A percentile compares a stretch with the other conserved stretches of the same genome.
These are phyloP conservation scores for Tenthredo amoena DNA, from an alignment of 2,888 invertebrate species.

Conservation along the genomic window DNA sequence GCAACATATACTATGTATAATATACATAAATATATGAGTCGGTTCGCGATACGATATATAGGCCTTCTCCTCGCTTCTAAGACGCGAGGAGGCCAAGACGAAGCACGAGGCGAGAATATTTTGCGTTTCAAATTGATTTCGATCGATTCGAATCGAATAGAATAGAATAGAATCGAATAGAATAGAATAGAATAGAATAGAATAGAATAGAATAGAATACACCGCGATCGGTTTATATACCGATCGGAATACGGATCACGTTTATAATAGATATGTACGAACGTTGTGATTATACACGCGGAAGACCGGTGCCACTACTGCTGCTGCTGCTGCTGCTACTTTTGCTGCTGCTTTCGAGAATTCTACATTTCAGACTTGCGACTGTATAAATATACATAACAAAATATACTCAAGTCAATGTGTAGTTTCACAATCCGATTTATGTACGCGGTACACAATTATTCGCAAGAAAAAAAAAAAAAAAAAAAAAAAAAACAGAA, in stretches of 20 bases:
- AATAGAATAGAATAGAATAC: background rate
- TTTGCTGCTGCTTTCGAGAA: background rate
- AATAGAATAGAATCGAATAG: background rate
- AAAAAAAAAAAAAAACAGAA: background rate
- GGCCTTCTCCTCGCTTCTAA: background rate
- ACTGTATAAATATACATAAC: background rate
- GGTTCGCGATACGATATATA: background rate
- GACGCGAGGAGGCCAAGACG: too few species aligned
- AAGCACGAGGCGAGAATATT: background rate
- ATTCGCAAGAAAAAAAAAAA: background rate
- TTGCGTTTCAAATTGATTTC: conserved; percentile 52
- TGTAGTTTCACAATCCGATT: background rate
- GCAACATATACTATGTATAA: too few species aligned
- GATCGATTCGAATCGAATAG: conserved; percentile 23
- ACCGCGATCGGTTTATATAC: background rate
- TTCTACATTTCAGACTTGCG: background rate
- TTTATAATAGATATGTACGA: background rate
- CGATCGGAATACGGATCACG: conserved; percentile 24
- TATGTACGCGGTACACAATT: background rate
- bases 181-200: too few species aligned
- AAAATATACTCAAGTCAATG: background rate
- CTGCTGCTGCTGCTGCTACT: background rate
- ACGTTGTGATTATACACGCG: background rate
- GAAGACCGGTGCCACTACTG: background rate
- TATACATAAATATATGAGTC: too few species aligned